Conservation (phyloP, 2,797 vertebrate genomes). For the Garrulus glandarius region DNA sequence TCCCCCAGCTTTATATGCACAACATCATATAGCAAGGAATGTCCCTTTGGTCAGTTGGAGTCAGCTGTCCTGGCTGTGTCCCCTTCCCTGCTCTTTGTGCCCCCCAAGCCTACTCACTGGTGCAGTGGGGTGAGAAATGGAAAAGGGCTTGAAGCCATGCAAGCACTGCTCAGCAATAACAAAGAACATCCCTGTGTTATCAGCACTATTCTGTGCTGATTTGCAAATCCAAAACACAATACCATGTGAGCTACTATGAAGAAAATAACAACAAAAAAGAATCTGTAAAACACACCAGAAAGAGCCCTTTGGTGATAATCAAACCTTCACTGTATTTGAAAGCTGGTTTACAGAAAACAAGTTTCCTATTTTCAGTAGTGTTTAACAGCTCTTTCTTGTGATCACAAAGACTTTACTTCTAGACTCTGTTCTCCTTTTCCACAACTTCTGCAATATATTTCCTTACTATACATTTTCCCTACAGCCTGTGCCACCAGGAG, state of each 20-base stretch:
- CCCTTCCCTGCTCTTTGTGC: not conserved
- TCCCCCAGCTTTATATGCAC: not conserved
- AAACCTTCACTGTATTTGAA: not conserved
- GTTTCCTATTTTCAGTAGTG: not conserved
- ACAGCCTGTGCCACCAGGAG: not conserved
- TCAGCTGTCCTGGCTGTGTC: not conserved
- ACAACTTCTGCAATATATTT: not conserved
- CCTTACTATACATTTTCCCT: not conserved
- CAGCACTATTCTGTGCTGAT: not conserved
- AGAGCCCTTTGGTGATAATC: not conserved
- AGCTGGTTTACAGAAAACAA: not conserved
- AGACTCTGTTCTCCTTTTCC: not conserved
- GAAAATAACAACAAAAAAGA: not conserved
- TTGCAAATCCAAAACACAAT: not conserved
- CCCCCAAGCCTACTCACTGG: not conserved
- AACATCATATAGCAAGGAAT: not conserved
- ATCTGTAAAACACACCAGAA: not conserved
- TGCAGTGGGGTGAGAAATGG: not conserved
- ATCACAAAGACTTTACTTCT: not conserved
- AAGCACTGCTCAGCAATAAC: not conserved
- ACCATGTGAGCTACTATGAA: not conserved
- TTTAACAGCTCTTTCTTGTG: not conserved
- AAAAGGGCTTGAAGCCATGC: rapidly evolving
- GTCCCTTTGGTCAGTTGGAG: not conserved
- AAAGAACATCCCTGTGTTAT: not conserved